These are phyloP conservation scores for Chironomus tepperi DNA, from an alignment of 1,140 invertebrate species.

Conservation along the genomic window DNA sequence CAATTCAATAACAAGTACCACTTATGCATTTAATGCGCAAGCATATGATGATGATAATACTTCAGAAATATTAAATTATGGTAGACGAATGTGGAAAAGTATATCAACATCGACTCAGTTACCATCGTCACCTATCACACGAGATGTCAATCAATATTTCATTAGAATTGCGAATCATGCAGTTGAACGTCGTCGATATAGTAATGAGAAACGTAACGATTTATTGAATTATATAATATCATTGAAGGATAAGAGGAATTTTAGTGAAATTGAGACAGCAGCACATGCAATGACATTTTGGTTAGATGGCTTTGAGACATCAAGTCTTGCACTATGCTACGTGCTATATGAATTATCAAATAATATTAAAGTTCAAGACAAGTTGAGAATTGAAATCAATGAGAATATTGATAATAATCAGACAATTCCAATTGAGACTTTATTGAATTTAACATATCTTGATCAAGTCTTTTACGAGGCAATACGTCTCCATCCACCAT, in stretches of 20 bases:
- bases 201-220: not conserved
- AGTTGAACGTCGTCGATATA: not conserved
- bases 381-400: constrained; percentile 48
- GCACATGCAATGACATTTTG: constrained; percentile 40
- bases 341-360: constrained; percentile 45
- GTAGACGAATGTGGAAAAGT: not conserved
- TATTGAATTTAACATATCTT: constrained; percentile 34
- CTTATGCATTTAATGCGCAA: not conserved
- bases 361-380: constrained; percentile 49
- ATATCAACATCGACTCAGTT: not conserved
- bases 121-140: not conserved
- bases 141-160: not conserved
- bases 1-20: not conserved
- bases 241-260: constrained; percentile 27
- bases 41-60: not conserved
- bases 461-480: constrained; percentile 37
- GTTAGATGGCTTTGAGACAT: constrained; percentile 47
- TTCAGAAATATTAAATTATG: not conserved
- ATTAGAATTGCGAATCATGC: not conserved
- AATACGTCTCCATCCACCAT: constrained; percentile 45
- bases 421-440: constrained; percentile 30
- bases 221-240: not conserved
- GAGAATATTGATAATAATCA: constrained; percentile 18
- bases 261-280: constrained; percentile 28
- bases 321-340: constrained; percentile 40